Evolutionary conservation across 2,888 invertebrate species (phyloP), one percentile per base, ranked within the genome.

Genomic region (Hirtodrosophila duncani): DNA sequence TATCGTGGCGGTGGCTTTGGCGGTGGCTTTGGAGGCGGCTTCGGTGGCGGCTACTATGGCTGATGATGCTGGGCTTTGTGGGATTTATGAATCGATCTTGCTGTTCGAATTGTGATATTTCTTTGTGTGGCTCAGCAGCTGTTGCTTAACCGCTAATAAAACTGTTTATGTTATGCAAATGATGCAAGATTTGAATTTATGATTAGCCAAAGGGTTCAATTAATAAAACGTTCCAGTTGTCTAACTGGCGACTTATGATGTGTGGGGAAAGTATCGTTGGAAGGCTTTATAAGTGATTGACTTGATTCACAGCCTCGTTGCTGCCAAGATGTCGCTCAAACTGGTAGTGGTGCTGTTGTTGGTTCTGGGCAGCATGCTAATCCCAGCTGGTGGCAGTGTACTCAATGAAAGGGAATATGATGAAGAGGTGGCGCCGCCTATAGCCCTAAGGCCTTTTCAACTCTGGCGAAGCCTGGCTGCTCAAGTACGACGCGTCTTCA

Each of bases 381-480:
- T 5, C 5, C n/a, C n/a, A n/a, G n/a, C 9, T 37, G 33, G 21
- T 24, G 3, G 2, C 16, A 4, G 34, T 48, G 34, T 48, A 7
- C 10, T 68, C n/a, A 42, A 68, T 31, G 64, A 68, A 31, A 59
- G 53, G 18, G 78, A 78, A 18, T 68, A 60, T 13, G 80, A 78
- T 59, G 45, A 34, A 0, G 42, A 62, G 11, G 82, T 78, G 43
- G 77, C 64, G 20, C 82, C 78, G 3, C 23, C 30, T 2, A 6
- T 42, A 8, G 24, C 30, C 24, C 10, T 29, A 1, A 26, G 23
- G 5, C 52, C 62, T 3, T 9, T 57, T 3, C 23, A 50, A 7
- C 10, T 63, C 1, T 67, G 78, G 64, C 66, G 44, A 13, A 50
- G 30, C 16, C 58, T 82, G 10, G 20, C 70, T 17, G 48, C 13